A percentile compares a stretch with the other conserved stretches of the same genome.
Evolutionary conservation across 2,797 vertebrate genomes (phyloP).

Genomic region (Enteromius afrohamiltoni): DNA sequence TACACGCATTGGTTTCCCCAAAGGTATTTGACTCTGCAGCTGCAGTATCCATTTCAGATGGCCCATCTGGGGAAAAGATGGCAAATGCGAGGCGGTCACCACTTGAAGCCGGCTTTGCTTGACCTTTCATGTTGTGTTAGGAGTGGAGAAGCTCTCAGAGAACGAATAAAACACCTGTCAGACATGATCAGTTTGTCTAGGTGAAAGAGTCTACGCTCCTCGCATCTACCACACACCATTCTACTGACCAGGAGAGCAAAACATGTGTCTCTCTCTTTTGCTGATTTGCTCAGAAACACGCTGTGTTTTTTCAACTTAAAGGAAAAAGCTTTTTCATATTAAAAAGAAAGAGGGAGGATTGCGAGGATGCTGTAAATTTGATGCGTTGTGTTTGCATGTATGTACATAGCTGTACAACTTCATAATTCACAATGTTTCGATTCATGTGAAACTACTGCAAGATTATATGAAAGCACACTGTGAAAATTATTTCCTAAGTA

Average conservation of each 20-base stretch:
- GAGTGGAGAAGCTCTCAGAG: constrained; percentile 18
- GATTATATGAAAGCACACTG: background rate
- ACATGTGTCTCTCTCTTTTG: background rate
- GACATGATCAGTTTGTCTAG: constrained; percentile 49
- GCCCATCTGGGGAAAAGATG: background rate
- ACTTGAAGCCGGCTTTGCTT: constrained; percentile 31
- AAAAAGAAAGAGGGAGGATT: background rate
- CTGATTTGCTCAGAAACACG: background rate
- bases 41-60: constrained; percentile 9
- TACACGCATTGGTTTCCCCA: constrained; percentile 30
- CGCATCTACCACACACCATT: background rate
- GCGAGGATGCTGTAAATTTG: background rate
- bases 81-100: background rate
- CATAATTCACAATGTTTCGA: background rate
- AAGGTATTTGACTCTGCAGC: constrained; percentile 45
- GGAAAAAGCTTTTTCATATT: background rate
- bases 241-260: background rate
- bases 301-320: background rate
- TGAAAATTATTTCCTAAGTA: background rate
- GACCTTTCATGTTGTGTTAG: constrained; percentile 54
- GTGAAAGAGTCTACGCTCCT: constrained; percentile 41
- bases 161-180: constrained; percentile 55
- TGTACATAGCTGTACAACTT: background rate
- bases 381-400: background rate
- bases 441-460: too few relatives aligned